A percentile compares a stretch with the other conserved stretches of the same genome.
These are phyloP conservation scores for Corythoichthys intestinalis DNA, from an alignment of 2,113 vertebrate genomes.

Conservation along the genomic window DNA sequence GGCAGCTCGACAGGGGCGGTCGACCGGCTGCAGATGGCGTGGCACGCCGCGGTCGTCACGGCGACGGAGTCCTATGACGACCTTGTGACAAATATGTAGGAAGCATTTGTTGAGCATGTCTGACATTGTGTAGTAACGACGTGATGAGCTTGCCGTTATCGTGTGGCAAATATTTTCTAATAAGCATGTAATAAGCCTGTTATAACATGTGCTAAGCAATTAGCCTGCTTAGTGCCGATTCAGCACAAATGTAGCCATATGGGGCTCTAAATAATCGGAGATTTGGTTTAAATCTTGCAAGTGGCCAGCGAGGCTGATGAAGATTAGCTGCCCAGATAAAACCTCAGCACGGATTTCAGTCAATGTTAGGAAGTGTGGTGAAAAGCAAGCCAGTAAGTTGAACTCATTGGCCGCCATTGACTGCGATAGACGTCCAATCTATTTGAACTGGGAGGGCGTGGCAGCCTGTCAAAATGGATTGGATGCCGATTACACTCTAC, in stretches of 20 bases:
- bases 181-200: not conserved
- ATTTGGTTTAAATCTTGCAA: constrained; percentile 1
- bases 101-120: not conserved
- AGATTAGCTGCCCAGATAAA: not conserved
- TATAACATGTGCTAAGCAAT: not conserved
- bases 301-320: not conserved
- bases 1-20: not conserved
- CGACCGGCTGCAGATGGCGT: constrained; percentile 50
- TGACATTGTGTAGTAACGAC: not conserved
- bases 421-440: no score
- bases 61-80: not conserved
- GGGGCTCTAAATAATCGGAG: not conserved
- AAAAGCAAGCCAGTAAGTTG: no score
- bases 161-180: no score
- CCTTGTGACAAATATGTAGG: not conserved
- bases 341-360: not conserved
- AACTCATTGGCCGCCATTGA: no score
- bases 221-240: not conserved
- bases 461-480: no score
- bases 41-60: no score
- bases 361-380: no score
- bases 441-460: no score
- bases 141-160: not conserved
- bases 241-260: not conserved
- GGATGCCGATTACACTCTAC: no score